Evolutionary conservation across 1,140 invertebrate genomes (phyloP).

Genomic region (Bombus huntii): DNA sequence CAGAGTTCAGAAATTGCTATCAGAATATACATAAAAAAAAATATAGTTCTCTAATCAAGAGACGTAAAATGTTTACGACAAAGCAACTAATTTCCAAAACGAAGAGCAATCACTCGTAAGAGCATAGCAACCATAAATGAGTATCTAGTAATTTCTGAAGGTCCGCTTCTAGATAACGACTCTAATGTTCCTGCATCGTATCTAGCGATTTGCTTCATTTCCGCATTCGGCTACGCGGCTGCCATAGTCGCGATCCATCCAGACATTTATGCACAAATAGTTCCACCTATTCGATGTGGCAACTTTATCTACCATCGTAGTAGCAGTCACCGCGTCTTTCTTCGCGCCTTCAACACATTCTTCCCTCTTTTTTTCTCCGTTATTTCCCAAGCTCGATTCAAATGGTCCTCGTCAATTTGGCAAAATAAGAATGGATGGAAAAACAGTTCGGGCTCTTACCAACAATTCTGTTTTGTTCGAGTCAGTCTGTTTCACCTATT

Average conservation of each 20-base stretch:
- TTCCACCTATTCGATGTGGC: constrained; percentile 51
- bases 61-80: background rate
- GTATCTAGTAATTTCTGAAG: constrained; percentile 68
- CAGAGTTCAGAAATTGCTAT: background rate
- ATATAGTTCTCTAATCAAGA: background rate
- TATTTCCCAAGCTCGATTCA: background rate
- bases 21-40: background rate
- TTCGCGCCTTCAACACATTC: background rate
- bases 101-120: constrained; percentile 12
- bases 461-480: background rate
- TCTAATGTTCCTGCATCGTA: constrained; percentile 72
- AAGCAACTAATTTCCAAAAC: background rate
- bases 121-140: constrained; percentile 45
- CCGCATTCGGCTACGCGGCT: constrained; percentile 45
- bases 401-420: background rate
- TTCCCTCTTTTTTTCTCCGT: constrained; percentile 6
- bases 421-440: constrained; percentile 7
- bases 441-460: background rate
- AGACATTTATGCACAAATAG: constrained; percentile 49
- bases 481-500: too few relatives aligned
- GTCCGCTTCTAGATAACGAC: constrained; percentile 65
- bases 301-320: constrained; percentile 48
- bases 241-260: background rate
- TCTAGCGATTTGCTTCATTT: constrained; percentile 76
- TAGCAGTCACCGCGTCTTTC: constrained; percentile 10